Percentiles rank a stretch among this genome's conserved stretches.
Conservation (phyloP, 2,797 vertebrate species). For the Odontamblyopus lacepedii region DNA sequence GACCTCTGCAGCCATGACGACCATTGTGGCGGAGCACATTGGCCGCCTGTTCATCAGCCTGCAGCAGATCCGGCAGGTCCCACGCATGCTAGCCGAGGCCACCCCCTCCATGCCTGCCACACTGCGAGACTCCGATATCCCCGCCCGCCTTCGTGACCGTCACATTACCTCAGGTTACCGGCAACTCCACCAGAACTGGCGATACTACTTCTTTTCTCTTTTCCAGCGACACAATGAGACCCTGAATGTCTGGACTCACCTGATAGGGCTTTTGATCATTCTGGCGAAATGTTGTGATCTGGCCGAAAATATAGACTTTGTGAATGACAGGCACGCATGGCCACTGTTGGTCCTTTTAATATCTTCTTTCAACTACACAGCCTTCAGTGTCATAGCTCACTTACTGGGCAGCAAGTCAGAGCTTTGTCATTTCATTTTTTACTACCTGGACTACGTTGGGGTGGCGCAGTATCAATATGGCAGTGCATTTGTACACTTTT, state of each 20-base stretch:
- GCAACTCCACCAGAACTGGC: slow-evolving; percentile 82
- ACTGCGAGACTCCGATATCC: slow-evolving; percentile 80
- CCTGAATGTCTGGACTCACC: slow-evolving; percentile 90
- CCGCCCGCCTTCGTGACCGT: slow-evolving; percentile 82
- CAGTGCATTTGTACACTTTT: slow-evolving; percentile 86
- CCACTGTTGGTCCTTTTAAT: slow-evolving; percentile 84
- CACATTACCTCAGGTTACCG: slow-evolving; percentile 85
- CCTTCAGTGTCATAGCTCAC: slow-evolving; percentile 83
- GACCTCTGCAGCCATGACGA: slow-evolving; percentile 71
- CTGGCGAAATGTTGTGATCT: slow-evolving; percentile 73
- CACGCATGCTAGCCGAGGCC: slow-evolving; percentile 65
- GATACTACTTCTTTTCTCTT: slow-evolving; percentile 86
- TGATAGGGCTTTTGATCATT: slow-evolving; percentile 79
- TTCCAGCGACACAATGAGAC: slow-evolving; percentile 92
- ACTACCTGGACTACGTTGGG: slow-evolving; percentile 90
- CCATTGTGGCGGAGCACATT: slow-evolving; percentile 75
- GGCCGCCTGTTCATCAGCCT: slow-evolving; percentile 77
- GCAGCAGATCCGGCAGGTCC: slow-evolving; percentile 73
- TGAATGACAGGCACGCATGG: slow-evolving; percentile 79
- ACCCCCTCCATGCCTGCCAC: slow-evolving; percentile 75
- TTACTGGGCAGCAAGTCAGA: slow-evolving; percentile 87
- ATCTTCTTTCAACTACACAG: slow-evolving; percentile 82
- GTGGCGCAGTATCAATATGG: slow-evolving; percentile 91
- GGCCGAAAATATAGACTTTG: slow-evolving; percentile 77
- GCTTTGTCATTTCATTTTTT: slow-evolving; percentile 86